Conservation (phyloP, 2,888 invertebrate species). For the Zygogramma bicolorata region DNA sequence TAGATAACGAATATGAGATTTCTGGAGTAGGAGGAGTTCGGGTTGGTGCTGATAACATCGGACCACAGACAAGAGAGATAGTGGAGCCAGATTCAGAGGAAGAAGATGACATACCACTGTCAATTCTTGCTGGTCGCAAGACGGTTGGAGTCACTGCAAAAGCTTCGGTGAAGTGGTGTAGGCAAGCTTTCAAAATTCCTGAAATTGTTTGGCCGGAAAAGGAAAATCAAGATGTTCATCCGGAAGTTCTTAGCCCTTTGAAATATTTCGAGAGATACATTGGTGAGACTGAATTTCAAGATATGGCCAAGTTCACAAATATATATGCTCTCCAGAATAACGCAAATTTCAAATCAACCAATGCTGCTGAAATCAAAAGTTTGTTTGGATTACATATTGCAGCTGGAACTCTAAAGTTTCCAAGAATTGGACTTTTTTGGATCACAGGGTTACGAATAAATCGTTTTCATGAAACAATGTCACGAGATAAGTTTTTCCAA, state of each 20-base stretch:
- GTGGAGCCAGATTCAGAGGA: neutral
- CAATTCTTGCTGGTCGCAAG: neutral
- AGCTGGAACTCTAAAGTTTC: conserved; percentile 1
- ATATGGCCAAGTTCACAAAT: neutral
- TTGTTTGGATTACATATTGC: neutral
- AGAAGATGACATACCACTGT: neutral
- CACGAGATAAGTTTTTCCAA: neutral
- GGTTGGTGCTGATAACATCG: neutral
- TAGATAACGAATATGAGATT: neutral
- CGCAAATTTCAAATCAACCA: neutral
- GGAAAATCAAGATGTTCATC: neutral
- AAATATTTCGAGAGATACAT: neutral
- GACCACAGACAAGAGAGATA: neutral
- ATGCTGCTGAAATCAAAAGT: neutral
- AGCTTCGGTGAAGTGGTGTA: neutral
- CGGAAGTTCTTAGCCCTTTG: neutral
- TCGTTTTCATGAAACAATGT: neutral
- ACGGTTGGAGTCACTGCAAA: neutral
- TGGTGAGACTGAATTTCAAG: neutral
- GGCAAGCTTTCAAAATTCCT: neutral
- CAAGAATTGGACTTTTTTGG: conserved; percentile 18
- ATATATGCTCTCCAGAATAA: neutral
- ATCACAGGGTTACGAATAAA: neutral
- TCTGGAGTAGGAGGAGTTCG: neutral
- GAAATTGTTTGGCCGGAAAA: neutral